phyloP scores from a whole-genome alignment of 2,888 invertebrate species.

The Caenorhabditis angaria region DNA sequence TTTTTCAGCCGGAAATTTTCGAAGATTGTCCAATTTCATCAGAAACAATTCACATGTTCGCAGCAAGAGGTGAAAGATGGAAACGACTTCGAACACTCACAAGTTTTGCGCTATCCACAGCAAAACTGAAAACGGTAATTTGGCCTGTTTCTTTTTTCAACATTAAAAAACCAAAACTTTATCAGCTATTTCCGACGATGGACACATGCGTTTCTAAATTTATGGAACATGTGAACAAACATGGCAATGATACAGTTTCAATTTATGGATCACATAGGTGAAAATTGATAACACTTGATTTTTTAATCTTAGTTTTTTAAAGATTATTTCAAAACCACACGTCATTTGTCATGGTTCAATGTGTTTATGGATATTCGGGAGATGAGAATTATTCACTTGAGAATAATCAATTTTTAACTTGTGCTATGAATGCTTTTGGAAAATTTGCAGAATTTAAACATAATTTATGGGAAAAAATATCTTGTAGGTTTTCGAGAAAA shows the following conservation, averaged over 20 bases:
- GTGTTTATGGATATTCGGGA: constrained; percentile 52
- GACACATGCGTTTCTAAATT: constrained; percentile 40
- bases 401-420: constrained; percentile 28
- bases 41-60: constrained; percentile 72
- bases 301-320: constrained; percentile 15
- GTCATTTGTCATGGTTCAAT: constrained; percentile 51
- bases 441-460: constrained; percentile 24
- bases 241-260: constrained; percentile 6
- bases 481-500: constrained; percentile 20
- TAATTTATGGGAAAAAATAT: constrained; percentile 18
- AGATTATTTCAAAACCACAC: constrained; percentile 60
- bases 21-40: constrained; percentile 26
- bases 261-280: constrained; percentile 40
- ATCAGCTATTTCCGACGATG: constrained; percentile 46
- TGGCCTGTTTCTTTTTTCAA: too few relatives aligned
- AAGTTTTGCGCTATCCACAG: constrained; percentile 63
- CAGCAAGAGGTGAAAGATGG: constrained; percentile 75
- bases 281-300: neutral
- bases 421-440: constrained; percentile 40
- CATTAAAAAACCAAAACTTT: constrained; percentile 7
- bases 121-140: constrained; percentile 47
- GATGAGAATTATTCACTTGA: constrained; percentile 21
- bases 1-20: constrained; percentile 29
- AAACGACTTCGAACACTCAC: constrained; percentile 75
- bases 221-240: constrained; percentile 34